phyloP scores from a whole-genome alignment of 2,888 invertebrate genomes.

The Leucophora obtusa region DNA sequence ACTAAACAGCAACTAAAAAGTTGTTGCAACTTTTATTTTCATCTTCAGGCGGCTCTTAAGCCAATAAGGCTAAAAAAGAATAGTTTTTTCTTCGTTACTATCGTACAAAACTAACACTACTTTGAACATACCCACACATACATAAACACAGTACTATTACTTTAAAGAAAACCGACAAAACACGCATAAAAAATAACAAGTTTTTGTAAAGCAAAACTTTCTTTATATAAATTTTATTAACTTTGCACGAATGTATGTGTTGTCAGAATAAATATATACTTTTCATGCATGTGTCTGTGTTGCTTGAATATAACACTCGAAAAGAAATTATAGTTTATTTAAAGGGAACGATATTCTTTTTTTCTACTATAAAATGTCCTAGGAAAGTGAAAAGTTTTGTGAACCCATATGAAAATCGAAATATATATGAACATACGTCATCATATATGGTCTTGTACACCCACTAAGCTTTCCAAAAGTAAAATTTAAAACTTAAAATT shows the following conservation, averaged over 20 bases:
- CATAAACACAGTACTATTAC: background rate
- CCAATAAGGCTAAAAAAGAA: conserved; percentile 37
- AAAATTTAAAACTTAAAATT: too few relatives aligned
- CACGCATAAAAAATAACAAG: background rate
- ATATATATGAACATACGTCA: too few relatives aligned
- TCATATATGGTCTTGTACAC: too few relatives aligned
- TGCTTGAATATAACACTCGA: background rate
- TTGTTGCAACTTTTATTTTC: conserved; percentile 13
- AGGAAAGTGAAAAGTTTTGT: background rate
- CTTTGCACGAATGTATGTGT: background rate
- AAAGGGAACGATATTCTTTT: too few relatives aligned
- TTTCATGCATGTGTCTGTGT: conserved; percentile 2
- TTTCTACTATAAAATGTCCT: too few relatives aligned
- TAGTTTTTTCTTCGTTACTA: background rate
- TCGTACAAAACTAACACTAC: background rate
- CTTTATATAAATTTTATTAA: background rate
- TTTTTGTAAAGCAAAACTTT: conserved; percentile 1
- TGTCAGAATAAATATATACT: background rate
- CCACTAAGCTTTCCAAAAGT: too few relatives aligned
- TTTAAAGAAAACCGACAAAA: background rate
- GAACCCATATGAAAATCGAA: too few relatives aligned
- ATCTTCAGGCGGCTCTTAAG: conserved; percentile 18
- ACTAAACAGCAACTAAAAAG: conserved; percentile 19
- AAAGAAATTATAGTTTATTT: background rate
- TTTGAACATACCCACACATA: background rate